phyloP scores from a whole-genome alignment of 1,140 invertebrate genomes.

The Elymnias hypermnestra region DNA sequence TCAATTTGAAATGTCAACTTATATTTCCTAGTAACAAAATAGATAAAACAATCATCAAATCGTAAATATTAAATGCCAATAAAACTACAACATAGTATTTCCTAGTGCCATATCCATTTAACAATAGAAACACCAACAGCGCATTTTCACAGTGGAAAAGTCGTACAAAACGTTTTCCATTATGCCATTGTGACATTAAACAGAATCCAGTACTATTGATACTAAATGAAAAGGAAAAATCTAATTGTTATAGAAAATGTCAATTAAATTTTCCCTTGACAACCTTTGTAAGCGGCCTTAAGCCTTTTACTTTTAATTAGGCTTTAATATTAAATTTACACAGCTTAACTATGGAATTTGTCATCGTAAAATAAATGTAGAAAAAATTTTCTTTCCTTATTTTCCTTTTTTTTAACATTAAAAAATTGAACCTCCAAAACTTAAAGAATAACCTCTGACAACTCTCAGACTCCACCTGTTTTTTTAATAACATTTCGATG shows the following conservation, averaged over 20 bases:
- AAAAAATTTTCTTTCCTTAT: slow-evolving; percentile 51
- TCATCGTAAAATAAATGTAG: slow-evolving; percentile 70
- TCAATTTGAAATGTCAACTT: slow-evolving; percentile 35
- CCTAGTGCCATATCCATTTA: slow-evolving; percentile 52
- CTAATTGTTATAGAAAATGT: slow-evolving; percentile 12
- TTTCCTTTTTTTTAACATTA: slow-evolving; percentile 50
- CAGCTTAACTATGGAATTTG: slow-evolving; percentile 70
- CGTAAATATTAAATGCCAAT: slow-evolving; percentile 56
- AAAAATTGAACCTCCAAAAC: slow-evolving; percentile 65
- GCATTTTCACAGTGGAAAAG: slow-evolving; percentile 34
- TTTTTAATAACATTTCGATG: slow-evolving; percentile 10
- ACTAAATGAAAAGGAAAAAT: slow-evolving; percentile 44
- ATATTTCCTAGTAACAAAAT: slow-evolving; percentile 58
- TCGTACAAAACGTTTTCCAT: slow-evolving; percentile 25
- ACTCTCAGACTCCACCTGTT: slow-evolving; percentile 43
- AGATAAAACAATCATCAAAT: slow-evolving; percentile 46
- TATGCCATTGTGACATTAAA: slow-evolving; percentile 37
- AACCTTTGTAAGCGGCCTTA: slow-evolving; percentile 24
- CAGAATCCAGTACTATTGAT: slow-evolving; percentile 60
- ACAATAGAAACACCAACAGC: slow-evolving; percentile 46
- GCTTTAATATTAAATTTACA: slow-evolving; percentile 69
- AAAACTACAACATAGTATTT: slow-evolving; percentile 44
- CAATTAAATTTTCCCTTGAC: slow-evolving; percentile 26
- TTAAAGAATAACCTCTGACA: slow-evolving; percentile 59
- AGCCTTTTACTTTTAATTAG: slow-evolving; percentile 49